Evolutionary conservation across 2,113 vertebrate species (phyloP).

Genomic region (Jaculus jaculus): DNA sequence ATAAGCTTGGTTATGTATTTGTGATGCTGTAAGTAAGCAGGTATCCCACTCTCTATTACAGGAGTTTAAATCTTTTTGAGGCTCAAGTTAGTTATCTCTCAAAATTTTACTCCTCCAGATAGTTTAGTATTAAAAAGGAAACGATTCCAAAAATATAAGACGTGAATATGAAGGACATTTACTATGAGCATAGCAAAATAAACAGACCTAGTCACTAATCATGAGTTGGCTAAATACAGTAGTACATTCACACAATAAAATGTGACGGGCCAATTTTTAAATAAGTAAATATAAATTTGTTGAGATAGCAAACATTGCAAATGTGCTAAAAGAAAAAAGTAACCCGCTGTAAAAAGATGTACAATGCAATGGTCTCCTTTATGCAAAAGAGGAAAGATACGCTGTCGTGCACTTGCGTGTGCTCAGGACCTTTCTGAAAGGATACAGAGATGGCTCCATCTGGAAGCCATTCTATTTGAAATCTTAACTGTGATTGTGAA

Average conservation of each 20-base stretch:
- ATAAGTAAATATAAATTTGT: slow-evolving; percentile 48
- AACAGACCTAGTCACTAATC: slow-evolving; percentile 17
- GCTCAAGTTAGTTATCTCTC: background rate
- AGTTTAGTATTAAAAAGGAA: background rate
- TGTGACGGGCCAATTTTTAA: background rate
- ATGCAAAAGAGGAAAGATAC: background rate
- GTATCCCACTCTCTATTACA: background rate
- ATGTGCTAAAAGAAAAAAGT: slow-evolving; percentile 54
- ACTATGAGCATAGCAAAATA: background rate
- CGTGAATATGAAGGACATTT: background rate
- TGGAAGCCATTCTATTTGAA: slow-evolving; percentile 63
- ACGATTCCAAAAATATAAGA: slow-evolving; percentile 8
- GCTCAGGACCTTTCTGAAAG: slow-evolving; percentile 54
- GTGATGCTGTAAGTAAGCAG: background rate
- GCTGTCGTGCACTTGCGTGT: background rate
- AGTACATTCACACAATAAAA: background rate
- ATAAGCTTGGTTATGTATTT: background rate
- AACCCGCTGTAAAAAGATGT: slow-evolving; percentile 47
- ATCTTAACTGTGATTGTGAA: slow-evolving; percentile 59
- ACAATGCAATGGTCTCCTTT: background rate
- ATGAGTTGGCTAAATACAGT: background rate
- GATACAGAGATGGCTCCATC: slow-evolving; percentile 49
- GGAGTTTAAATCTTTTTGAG: slow-evolving; percentile 11
- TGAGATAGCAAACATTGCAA: slow-evolving; percentile 39
- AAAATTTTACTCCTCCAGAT: background rate